Base-by-base conservation (phyloP, 2,797 vertebrate genomes). In the Dallia pectoralis region DNA sequence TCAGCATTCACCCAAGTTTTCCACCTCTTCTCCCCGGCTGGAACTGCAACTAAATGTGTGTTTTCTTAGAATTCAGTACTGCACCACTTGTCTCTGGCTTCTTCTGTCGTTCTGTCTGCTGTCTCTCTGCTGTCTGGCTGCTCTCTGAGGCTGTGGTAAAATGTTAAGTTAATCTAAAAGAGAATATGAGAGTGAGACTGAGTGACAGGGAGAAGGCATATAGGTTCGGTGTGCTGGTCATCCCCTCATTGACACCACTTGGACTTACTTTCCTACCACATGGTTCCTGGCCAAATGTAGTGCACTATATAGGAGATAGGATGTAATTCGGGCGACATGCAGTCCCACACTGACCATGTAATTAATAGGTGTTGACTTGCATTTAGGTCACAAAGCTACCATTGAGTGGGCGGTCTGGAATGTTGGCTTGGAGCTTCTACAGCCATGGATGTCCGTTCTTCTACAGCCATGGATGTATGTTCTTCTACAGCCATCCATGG, bases 361-460 rank as follows among this genome's bases (percentile, higher is more conserved):
- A 91, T 87, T 87, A 86, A 87, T 86, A 86, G 82, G 84, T 82
- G 85, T 89, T 89, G 88, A 90, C 87, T 87, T 82, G 75, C 71
- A 72, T 88, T 90, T 88, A 80, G 82, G 80, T 66, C 78, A 83
- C 78, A 80, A 79, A 85, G 77, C 78, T 69, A 80, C 81, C 77
- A 70, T 85, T 83, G 82, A 85, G 71, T 72, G 76, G 71, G 76
- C 75, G 40, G 73, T 69, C 67, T 67, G 79, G 82, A 81, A 78
- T 79, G 77, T 80, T 75, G 76, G 76, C 79, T 82, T 71, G 14
- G 72, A 64, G 71, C 53, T 61, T 65, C 74, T 73, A 85, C 71
- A 81, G 77, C 67, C 74, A 49, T 59, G 74, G 67, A 73, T 74
- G 78, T 77, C 74, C 33, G 64, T 32, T 72, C 71, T 72, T 74